Base-by-base conservation (phyloP, 2,888 invertebrate genomes). In the Cephus runcator region DNA sequence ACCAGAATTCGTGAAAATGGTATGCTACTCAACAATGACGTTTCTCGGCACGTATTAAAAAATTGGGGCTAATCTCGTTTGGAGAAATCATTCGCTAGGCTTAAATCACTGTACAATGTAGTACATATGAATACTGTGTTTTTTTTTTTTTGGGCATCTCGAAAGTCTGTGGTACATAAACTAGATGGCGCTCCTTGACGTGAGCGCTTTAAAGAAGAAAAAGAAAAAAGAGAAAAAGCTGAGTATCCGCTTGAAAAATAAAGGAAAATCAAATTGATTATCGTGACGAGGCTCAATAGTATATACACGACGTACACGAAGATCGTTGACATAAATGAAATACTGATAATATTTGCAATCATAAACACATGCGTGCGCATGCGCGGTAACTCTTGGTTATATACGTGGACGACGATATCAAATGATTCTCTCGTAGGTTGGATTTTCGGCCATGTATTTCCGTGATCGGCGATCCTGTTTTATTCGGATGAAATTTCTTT, bases 401-500 rank as follows among this genome's bases (percentile, higher is more conserved):
- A 56, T 56, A 56, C 23, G 2, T 56, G 23, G 56, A 56, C 23
- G 56, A 56, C 56, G 56, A 56, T 56, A 23, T 56, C 56, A 56
- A 23, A 56, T 35, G 56, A 9, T 56, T 56, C 23, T 56, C 56
- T 9, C 2, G 1, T 56, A 23, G 56, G 23, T 56, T 9, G 23
- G 2, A 56, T 56, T 23, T 56, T 40, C 15, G 40, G 23, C 9
- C 56, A 56, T 56, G 56, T 23, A 56, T 56, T 23, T 9, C 2
- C 23, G 56, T 23, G 56, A 23, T 56, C 23, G 56, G 56, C 23
- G 23, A 56, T 56, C 56, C 56, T 23, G 9, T 56, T 56, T 56
- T 9, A 56, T 23, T 56, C 56, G 56, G 56, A 56, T 56, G 56
- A 56, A 56, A 9, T 56, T 86, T 85, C 85, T 87, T 88, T 79